Percentiles rank a stretch among this genome's conserved stretches.
phyloP scores from a whole-genome alignment of 2,113 vertebrate species.

The Mormyrus lacerda region DNA sequence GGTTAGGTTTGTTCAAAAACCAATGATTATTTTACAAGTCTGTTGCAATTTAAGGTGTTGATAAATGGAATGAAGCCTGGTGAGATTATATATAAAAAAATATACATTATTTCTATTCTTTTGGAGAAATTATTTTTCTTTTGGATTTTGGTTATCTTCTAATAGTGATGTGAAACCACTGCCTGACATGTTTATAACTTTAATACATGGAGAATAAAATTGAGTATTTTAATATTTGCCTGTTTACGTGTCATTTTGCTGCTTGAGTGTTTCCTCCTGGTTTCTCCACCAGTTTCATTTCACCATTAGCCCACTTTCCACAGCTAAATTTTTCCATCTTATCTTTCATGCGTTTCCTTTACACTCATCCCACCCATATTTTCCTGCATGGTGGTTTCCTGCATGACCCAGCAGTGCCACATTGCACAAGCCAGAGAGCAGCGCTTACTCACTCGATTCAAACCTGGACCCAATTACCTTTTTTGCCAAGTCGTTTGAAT shows the following conservation, averaged over 20 bases:
- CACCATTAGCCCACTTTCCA: neutral
- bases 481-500: neutral
- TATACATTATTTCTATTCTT: slow-evolving; percentile 47
- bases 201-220: slow-evolving; percentile 68
- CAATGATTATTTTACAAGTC: slow-evolving; percentile 30
- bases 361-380: neutral
- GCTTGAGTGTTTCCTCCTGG: neutral
- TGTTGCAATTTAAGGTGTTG: slow-evolving; percentile 21
- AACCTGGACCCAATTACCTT: neutral
- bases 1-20: slow-evolving; percentile 55
- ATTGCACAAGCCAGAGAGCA: neutral
- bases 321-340: neutral
- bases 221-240: slow-evolving; percentile 64
- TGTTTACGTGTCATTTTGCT: slow-evolving; percentile 22
- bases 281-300: neutral
- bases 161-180: slow-evolving; percentile 63
- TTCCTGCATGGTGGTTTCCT: slow-evolving; percentile 27
- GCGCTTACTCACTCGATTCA: neutral
- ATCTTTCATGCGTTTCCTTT: neutral
- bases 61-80: slow-evolving; percentile 6
- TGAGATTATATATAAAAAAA: slow-evolving; percentile 15
- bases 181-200: slow-evolving; percentile 68
- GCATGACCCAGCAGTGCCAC: neutral
- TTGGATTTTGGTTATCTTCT: slow-evolving; percentile 40
- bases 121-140: slow-evolving; percentile 31